Percentiles rank a stretch among this genome's conserved stretches.
Conservation (phyloP, 2,888 invertebrate genomes). For the Caenorhabditis panamensis region DNA sequence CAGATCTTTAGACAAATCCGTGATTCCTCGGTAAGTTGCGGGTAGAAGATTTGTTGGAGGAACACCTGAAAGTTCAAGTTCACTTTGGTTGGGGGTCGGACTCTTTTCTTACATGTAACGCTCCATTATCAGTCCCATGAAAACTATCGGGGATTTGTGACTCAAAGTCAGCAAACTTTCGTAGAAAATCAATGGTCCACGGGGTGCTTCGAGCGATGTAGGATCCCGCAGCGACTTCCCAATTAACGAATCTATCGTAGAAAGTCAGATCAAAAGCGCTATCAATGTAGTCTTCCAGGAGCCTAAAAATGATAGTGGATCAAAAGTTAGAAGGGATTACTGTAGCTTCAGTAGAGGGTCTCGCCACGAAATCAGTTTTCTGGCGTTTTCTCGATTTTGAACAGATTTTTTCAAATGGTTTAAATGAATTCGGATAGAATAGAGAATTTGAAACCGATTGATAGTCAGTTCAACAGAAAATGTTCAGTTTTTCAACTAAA, state of each 20-base stretch:
- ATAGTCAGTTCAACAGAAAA: too few species aligned
- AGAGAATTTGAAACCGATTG: too few species aligned
- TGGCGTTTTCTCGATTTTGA: too few species aligned
- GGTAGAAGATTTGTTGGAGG: constrained; percentile 46
- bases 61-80: constrained; percentile 58
- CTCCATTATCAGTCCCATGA: constrained; percentile 67
- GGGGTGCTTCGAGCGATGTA: constrained; percentile 60
- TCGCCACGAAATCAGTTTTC: too few species aligned
- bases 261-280: constrained; percentile 55
- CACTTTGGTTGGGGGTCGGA: too few species aligned
- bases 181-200: constrained; percentile 33
- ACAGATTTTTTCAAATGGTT: too few species aligned
- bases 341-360: too few species aligned
- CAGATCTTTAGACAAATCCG: constrained; percentile 60
- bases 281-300: constrained; percentile 65
- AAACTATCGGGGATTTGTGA: constrained; percentile 55
- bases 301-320: constrained; percentile 18
- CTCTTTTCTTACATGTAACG: constrained; percentile 61
- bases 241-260: constrained; percentile 68
- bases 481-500: too few species aligned
- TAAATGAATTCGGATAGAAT: too few species aligned
- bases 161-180: constrained; percentile 62
- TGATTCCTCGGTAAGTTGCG: constrained; percentile 29
- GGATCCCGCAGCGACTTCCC: constrained; percentile 69
- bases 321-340: neutral